Base-by-base conservation (phyloP, 37 sponge, comb jelly and placozoan species). In the Bolinopsis microptera region DNA sequence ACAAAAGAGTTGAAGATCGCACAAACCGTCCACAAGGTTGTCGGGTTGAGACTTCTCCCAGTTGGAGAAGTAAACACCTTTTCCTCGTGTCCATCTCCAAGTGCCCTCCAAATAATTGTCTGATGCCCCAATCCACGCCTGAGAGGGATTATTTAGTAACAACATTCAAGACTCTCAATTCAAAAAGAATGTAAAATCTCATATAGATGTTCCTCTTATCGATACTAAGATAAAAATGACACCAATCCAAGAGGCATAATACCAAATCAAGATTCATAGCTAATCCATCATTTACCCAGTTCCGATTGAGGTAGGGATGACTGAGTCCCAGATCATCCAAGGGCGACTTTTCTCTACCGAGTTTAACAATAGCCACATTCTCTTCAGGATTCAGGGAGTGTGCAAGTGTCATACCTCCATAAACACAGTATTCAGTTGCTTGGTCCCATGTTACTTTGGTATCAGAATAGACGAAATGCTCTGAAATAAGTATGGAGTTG, bases 381-480 rank as follows among this genome's bases (percentile, higher is more conserved):
- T 72, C 75, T n/a, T 28, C 3, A 28, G 75, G 75, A 72, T 72
- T 72, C 75, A 72, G 18, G 31, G 26, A n/a, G 31, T 72, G 75
- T 5, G 75, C 75, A 3, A 72, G 75, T n/a, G 75, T 72, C 75
- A 72, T 72, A 24, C 75, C 75, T 24, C 75, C 75, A 72, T 30
- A 72, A 8, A 5, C 75, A 72, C 75, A 72, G 25, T 72, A 72
- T n/a, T 72, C 31, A 28, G 31, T 72, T n/a, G 75, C 75, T 72
- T 72, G 22, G 31, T 28, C 31, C 75, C 75, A 72, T 8, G 75
- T 72, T 5, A 72, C 75, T 28, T 72, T 72, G 18, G 75, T 72
- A 24, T 72, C 75, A 72, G 75, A 72, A 24, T 72, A 72, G 75
- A 72, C 18, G 75, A 72, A 72, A 72, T 72, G 75, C 75, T 72